These are phyloP conservation scores for Eilema depressum DNA, from an alignment of 2,888 invertebrate species.

Conservation along the genomic window DNA sequence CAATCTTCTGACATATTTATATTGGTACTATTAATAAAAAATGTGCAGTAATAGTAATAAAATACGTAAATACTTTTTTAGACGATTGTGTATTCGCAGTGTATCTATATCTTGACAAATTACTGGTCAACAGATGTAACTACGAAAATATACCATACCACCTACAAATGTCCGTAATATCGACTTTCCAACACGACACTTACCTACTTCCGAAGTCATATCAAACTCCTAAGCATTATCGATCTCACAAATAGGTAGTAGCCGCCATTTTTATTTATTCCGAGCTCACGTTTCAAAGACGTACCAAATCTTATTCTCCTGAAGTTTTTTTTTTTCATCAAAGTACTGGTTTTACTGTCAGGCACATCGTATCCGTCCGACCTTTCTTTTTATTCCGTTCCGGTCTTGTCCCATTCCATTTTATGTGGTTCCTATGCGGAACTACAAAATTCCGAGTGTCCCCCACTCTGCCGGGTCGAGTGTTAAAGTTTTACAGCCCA, in stretches of 20 bases:
- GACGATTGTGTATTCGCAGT: too few species aligned
- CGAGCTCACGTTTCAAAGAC: conserved; percentile 37
- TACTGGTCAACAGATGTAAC: background rate
- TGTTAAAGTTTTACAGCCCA: conserved; percentile 75
- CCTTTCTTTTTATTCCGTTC: conserved; percentile 68
- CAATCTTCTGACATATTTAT: too few species aligned
- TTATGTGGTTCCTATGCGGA: conserved; percentile 67
- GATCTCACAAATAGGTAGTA: conserved; percentile 27
- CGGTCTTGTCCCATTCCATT: conserved; percentile 66
- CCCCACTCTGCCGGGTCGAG: conserved; percentile 57
- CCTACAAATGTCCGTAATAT: conserved; percentile 6
- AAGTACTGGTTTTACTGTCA: conserved; percentile 53
- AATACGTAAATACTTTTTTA: too few species aligned
- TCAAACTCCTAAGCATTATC: conserved; percentile 22
- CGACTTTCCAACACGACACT: conserved; percentile 14
- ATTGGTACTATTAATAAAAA: too few species aligned
- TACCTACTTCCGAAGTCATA: background rate
- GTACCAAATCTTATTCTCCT: conserved; percentile 45
- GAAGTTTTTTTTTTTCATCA: conserved; percentile 38
- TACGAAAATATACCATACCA: background rate
- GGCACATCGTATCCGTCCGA: conserved; percentile 61
- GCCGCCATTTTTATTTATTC: conserved; percentile 39
- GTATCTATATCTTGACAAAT: background rate
- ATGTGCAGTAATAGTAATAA: too few species aligned
- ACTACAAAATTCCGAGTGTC: conserved; percentile 54